Base-by-base conservation (phyloP, 2,888 invertebrate species). In the Selenia dentaria region DNA sequence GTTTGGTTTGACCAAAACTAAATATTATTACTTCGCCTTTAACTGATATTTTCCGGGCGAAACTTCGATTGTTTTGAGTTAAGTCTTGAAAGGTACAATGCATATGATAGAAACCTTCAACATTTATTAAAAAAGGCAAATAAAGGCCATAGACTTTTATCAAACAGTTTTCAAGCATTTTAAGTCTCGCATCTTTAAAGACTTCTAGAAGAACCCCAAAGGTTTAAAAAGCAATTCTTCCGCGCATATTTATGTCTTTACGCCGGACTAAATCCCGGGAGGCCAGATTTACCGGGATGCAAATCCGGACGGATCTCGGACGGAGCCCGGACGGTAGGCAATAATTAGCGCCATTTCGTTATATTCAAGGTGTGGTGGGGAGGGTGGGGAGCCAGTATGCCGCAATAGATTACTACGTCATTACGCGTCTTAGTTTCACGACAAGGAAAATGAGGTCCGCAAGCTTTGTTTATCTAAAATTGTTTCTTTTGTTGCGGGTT, bases 281-380 rank as follows among this genome's bases (percentile, higher is more conserved):
- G 59, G 62, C 64, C 69, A 71, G 72, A 75, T 79, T 77, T 75
- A 46, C 35, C 35, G 38, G 65, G 63, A 67, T 65, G 69, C 69
- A 75, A 79, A 79, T 77, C 75, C 77, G 57, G 50, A 56, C 45
- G 63, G 66, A 53, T 40, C 40, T 20, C 29, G 38, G 44, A 43
- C 37, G 43, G 25, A 24, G 18, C 39, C 37, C 28, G 28, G 24
- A 26, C 16, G 40, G 40, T 40, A 41, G 67, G 45, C 18, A 14
- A 67, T 78, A 79, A 79, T 80, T 79, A 73, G 70, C 67, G 28
- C 48, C 55, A 51, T 61, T 61, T 57, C 66, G 60, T 62, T 58
- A 58, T 58, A 55, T 50, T 49, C 57, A 46, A 47, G 41, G 42
- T 50, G 33, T 35, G 42, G 42, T 3, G 28, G 8, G 10, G 43